These are phyloP conservation scores for Tetragnatha versicolor DNA, from an alignment of 1,140 invertebrate genomes.

Conservation along the genomic window DNA sequence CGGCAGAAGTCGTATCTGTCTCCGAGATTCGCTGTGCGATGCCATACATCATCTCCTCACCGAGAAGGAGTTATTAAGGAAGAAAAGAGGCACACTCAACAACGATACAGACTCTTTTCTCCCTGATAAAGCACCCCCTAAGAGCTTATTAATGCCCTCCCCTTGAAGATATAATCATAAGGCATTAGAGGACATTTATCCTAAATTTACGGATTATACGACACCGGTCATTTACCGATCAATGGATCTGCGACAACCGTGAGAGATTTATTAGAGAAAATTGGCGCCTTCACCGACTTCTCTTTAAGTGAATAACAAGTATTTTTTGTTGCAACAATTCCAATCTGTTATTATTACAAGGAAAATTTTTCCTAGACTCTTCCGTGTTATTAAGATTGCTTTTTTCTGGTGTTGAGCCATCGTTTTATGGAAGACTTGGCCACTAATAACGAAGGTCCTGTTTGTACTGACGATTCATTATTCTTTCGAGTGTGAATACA, in stretches of 20 bases:
- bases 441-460: too few relatives aligned
- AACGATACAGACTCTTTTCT: background rate
- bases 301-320: slow-evolving; percentile 1
- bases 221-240: slow-evolving; percentile 8
- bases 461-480: too few relatives aligned
- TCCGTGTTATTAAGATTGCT: too few relatives aligned
- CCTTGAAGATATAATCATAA: slow-evolving; percentile 4
- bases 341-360: too few relatives aligned
- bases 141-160: background rate
- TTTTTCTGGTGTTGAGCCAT: too few relatives aligned
- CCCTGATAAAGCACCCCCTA: background rate
- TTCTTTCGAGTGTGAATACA: too few relatives aligned
- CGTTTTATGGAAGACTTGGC: too few relatives aligned
- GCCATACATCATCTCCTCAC: background rate
- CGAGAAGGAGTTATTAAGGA: background rate
- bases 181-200: slow-evolving; percentile 8
- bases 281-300: background rate
- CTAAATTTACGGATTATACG: slow-evolving; percentile 11
- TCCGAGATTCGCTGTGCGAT: too few relatives aligned
- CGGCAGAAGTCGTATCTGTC: too few relatives aligned
- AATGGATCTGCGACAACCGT: background rate
- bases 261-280: slow-evolving; percentile 15
- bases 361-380: too few relatives aligned
- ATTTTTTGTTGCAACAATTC: background rate
- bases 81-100: background rate